Percentiles rank a stretch among this genome's conserved stretches.
These are phyloP conservation scores for Smittia aterrima DNA, from an alignment of 2,888 invertebrate species.

Conservation along the genomic window DNA sequence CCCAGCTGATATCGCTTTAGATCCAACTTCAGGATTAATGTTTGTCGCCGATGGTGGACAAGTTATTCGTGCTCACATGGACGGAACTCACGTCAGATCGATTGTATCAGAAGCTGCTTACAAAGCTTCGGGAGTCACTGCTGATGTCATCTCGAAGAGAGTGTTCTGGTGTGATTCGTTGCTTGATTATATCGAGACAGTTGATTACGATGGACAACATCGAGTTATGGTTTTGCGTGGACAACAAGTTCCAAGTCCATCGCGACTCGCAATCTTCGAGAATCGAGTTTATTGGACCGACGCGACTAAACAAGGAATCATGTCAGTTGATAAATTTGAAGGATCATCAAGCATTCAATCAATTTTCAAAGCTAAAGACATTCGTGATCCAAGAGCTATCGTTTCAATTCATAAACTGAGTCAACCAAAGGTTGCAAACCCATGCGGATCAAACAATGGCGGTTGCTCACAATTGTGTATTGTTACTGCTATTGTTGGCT, in stretches of 20 bases:
- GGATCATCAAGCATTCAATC: constrained; percentile 75
- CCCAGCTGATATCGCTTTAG: constrained; percentile 88
- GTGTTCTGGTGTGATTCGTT: constrained; percentile 97
- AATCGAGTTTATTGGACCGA: constrained; percentile 90
- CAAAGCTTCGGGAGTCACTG: constrained; percentile 87
- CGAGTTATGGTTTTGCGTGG: constrained; percentile 78
- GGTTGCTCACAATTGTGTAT: constrained; percentile 94
- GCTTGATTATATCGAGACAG: constrained; percentile 92
- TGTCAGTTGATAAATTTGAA: constrained; percentile 82
- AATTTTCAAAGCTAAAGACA: constrained; percentile 76
- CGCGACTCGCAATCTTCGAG: constrained; percentile 79
- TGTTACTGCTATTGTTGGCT: constrained; percentile 66
- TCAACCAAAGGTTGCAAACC: constrained; percentile 74
- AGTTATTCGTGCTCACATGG: constrained; percentile 87
- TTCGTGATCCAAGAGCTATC: constrained; percentile 79
- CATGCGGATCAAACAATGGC: constrained; percentile 84
- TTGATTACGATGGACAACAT: constrained; percentile 86
- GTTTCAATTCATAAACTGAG: constrained; percentile 76
- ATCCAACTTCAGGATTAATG: constrained; percentile 86
- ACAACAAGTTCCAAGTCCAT: constrained; percentile 81
- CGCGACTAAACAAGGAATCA: constrained; percentile 82
- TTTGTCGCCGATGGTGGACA: constrained; percentile 84
- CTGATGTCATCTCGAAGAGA: constrained; percentile 84
- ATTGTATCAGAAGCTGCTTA: constrained; percentile 91
- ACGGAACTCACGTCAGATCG: constrained; percentile 78